These are phyloP conservation scores for Orchesella cincta DNA, from an alignment of 1,140 invertebrate species.

Conservation along the genomic window DNA sequence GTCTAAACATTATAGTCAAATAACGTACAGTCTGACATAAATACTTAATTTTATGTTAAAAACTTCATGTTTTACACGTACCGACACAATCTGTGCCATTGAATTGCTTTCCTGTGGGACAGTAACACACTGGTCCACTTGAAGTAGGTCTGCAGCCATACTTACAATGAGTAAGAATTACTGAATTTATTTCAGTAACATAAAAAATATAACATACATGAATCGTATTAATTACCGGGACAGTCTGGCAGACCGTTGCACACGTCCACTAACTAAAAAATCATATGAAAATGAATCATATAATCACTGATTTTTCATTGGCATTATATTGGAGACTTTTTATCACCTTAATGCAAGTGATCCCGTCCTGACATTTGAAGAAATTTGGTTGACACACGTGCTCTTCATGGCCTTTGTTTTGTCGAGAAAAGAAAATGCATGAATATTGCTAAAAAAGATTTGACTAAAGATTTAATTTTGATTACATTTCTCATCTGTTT, in stretches of 20 bases:
- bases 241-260: constrained; percentile 62
- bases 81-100: constrained; percentile 66
- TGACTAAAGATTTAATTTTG: background rate
- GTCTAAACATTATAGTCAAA: too few relatives aligned
- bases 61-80: constrained; percentile 57
- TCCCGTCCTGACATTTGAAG: constrained; percentile 63
- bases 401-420: constrained; percentile 13
- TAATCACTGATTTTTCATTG: too few relatives aligned
- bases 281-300: too few relatives aligned
- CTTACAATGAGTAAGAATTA: constrained; percentile 63
- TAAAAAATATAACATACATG: constrained; percentile 59
- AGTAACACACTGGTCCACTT: constrained; percentile 72
- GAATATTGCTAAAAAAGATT: background rate
- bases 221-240: constrained; percentile 58
- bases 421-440: constrained; percentile 37
- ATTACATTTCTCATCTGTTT: constrained; percentile 46
- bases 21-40: too few relatives aligned
- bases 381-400: constrained; percentile 63
- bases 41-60: too few relatives aligned
- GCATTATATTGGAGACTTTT: too few relatives aligned
- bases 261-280: constrained; percentile 55
- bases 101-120: constrained; percentile 71
- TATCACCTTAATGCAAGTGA: constrained; percentile 56
- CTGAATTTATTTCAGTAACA: constrained; percentile 63
- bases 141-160: constrained; percentile 68